A percentile compares a stretch with the other conserved stretches of the same genome.
Evolutionary conservation across 1,140 invertebrate species (phyloP).

Genomic region (Liolophura sinensis): DNA sequence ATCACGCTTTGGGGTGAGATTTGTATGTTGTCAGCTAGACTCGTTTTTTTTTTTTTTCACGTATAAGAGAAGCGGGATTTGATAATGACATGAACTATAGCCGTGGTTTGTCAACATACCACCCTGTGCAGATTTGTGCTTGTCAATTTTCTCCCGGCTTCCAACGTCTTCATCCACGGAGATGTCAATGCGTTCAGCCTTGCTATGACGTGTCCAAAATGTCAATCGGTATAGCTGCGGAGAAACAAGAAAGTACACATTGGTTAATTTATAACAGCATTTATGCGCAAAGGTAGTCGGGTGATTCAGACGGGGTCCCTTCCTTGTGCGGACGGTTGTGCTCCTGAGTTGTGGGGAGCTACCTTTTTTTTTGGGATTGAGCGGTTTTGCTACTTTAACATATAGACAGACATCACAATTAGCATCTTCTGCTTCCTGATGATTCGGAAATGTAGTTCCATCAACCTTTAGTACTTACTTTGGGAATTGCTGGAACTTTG

Average conservation of each 20-base stretch:
- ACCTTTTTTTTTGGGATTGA: too few relatives aligned
- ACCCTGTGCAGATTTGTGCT: neutral
- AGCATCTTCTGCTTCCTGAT: too few relatives aligned
- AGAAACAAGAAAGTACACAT: constrained; percentile 4
- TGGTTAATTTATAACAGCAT: too few relatives aligned
- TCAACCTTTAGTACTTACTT: too few relatives aligned
- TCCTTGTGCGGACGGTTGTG: too few relatives aligned
- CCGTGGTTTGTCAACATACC: neutral
- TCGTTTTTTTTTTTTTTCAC: neutral
- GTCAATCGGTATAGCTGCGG: constrained; percentile 47
- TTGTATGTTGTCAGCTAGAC: neutral
- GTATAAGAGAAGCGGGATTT: neutral
- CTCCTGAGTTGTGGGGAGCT: too few relatives aligned
- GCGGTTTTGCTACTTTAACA: too few relatives aligned
- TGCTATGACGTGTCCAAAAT: constrained; percentile 48
- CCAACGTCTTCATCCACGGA: constrained; percentile 15
- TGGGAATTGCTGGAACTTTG: too few relatives aligned
- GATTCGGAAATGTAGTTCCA: too few relatives aligned
- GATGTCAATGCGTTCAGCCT: constrained; percentile 37
- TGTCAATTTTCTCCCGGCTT: neutral
- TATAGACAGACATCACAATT: too few relatives aligned
- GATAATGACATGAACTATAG: neutral
- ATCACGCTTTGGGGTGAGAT: too few relatives aligned
- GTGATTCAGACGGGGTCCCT: neutral
- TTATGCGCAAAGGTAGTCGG: neutral